Evolutionary conservation across 2,888 invertebrate genomes (phyloP).

Genomic region (Aphidius colemani): DNA sequence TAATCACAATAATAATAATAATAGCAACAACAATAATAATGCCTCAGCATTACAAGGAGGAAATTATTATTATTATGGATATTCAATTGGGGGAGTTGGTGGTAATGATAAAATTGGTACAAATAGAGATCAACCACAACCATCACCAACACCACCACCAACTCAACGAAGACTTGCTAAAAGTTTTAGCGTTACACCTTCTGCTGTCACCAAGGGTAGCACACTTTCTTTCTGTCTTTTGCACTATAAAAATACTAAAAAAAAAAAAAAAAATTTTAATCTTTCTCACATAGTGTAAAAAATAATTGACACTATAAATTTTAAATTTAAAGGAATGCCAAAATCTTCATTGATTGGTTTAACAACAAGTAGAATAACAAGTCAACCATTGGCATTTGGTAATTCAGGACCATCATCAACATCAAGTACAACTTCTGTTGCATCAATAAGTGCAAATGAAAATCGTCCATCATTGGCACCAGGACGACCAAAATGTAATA

Average conservation of each 20-base stretch:
- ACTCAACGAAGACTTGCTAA: slow-evolving; percentile 87
- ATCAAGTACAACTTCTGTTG: slow-evolving; percentile 69
- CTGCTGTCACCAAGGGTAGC: slow-evolving; percentile 69
- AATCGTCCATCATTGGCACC: slow-evolving; percentile 73
- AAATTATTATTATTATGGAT: slow-evolving; percentile 36
- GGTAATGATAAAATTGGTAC: slow-evolving; percentile 46
- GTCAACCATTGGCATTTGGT: slow-evolving; percentile 70
- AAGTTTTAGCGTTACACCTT: slow-evolving; percentile 87
- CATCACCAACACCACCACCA: slow-evolving; percentile 82
- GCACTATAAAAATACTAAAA: no score
- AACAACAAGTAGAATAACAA: slow-evolving; percentile 74
- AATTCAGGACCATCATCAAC: slow-evolving; percentile 74
- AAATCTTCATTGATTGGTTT: slow-evolving; percentile 80
- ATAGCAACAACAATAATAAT: no score
- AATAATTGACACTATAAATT: slow-evolving; percentile 1
- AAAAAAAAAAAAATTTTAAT: no score
- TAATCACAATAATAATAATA: no score
- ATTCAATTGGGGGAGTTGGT: slow-evolving; percentile 44
- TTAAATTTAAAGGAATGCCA: slow-evolving; percentile 68
- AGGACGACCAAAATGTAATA: slow-evolving; percentile 89
- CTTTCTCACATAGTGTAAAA: no score
- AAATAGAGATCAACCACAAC: slow-evolving; percentile 62
- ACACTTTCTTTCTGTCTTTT: slow-evolving; percentile 21
- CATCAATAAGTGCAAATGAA: slow-evolving; percentile 65
- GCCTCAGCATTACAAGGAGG: slow-evolving; percentile 41